Base-by-base conservation (phyloP, 2,888 invertebrate species). In the Xanthia togata region DNA sequence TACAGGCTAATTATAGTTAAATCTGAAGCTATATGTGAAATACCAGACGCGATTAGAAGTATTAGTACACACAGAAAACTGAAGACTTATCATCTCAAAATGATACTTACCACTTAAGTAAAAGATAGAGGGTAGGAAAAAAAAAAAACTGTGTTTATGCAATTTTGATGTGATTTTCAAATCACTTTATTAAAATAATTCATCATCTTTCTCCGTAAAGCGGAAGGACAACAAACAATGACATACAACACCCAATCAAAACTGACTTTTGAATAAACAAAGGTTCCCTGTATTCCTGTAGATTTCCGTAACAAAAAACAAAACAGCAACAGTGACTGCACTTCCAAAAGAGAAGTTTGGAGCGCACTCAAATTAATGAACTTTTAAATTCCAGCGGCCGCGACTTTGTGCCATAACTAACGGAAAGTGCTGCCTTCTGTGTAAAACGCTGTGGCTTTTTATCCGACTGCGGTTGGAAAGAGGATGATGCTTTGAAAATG, bases 331-430 rank as follows among this genome's bases (percentile, higher is more conserved):
- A 31, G 5, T 23, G 60, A 67, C 31, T n/a, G 57, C 35, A 20
- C 71, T 68, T 55, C 14, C 47, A 35, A n/a, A 38, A 57, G 57
- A 50, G n/a, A 64, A 72, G 81, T 70, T 81, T 63, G 60, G 59
- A 84, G 78, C 44, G 78, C 78, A 73, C 78, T 84, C 74, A 76
- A 76, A 78, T 84, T 79, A 84, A 84, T 62, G 60, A 84, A 84
- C 76, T 84, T 84, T 84, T 70, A 74, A 84, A 81, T 76, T 84
- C 57, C 57, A 47, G 53, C 57, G 47, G 63, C 60, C 35, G 41
- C 31, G 41, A 70, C 78, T 81, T 64, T 62, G 64, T 12, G 23
- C 70, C 20, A 47, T 74, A 78, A 73, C 63, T 67, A 80, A 80
- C 62, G 20, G 11, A 74, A 76, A 83, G 71, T 70, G 83, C 41